Percentiles rank a stretch among this genome's conserved stretches.
Conservation (phyloP, 2,113 vertebrate genomes). For the Cheirogaleus medius region DNA sequence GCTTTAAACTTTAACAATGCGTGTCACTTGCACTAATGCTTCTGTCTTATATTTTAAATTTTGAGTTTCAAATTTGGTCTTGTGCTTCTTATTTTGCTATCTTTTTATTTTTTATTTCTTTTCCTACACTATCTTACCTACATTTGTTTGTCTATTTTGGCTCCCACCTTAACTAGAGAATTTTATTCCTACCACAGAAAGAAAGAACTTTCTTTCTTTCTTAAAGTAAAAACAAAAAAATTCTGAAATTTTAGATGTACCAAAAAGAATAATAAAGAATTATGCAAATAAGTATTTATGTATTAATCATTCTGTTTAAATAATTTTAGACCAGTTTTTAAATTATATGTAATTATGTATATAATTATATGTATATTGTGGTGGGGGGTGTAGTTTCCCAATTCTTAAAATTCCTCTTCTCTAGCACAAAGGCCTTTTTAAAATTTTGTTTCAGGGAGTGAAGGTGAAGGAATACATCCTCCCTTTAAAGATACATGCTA, state of each 20-base stretch:
- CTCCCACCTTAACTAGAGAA: neutral
- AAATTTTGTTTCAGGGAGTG: neutral
- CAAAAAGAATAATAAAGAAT: constrained; percentile 17
- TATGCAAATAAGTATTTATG: neutral
- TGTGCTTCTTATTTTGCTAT: neutral
- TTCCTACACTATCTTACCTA: neutral
- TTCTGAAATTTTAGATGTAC: neutral
- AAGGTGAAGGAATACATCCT: neutral
- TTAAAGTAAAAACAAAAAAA: neutral
- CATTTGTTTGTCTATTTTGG: constrained; percentile 31
- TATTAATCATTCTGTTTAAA: neutral
- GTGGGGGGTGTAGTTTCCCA: neutral
- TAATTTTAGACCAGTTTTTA: neutral
- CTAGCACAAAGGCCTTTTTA: neutral
- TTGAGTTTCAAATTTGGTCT: constrained; percentile 27
- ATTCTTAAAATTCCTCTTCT: neutral
- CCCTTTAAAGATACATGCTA: neutral
- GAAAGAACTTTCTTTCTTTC: neutral
- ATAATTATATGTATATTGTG: neutral
- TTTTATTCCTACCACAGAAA: constrained; percentile 42
- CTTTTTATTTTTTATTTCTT: neutral
- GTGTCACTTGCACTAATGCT: neutral
- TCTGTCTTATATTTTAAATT: neutral
- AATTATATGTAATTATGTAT: neutral
- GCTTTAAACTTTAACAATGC: neutral